These are phyloP conservation scores for Aythya baeri DNA, from an alignment of 2,113 vertebrate species.

Conservation along the genomic window DNA sequence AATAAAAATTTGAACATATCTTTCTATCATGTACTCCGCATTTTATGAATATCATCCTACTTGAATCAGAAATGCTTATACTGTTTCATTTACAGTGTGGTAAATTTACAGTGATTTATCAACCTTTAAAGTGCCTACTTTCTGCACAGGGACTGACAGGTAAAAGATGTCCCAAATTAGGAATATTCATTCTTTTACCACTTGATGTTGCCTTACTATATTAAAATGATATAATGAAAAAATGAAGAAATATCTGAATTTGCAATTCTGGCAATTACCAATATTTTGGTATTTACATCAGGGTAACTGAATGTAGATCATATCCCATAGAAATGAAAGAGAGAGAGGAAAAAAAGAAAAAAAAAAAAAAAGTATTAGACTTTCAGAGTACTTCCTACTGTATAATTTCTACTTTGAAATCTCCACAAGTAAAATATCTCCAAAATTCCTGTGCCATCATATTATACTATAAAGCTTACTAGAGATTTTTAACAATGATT, in stretches of 20 bases:
- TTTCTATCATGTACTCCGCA: background rate
- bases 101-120: background rate
- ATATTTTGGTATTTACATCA: conserved; percentile 7
- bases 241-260: conserved; percentile 24
- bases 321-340: conserved; percentile 30
- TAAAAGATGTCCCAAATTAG: background rate
- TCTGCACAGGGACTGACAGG: background rate
- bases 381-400: background rate
- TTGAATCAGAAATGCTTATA: background rate
- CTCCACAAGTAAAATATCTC: background rate
- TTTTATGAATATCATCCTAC: background rate
- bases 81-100: background rate
- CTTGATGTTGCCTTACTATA: background rate
- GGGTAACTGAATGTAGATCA: conserved; percentile 12
- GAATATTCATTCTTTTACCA: background rate
- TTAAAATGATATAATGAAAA: background rate
- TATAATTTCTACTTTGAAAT: conserved; percentile 6
- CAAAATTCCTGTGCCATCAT: background rate
- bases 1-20: background rate
- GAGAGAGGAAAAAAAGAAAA: background rate
- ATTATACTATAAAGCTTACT: background rate
- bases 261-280: conserved; percentile 1
- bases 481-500: background rate
- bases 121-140: background rate
- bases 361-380: background rate